phyloP scores from a whole-genome alignment of 2,888 invertebrate genomes.

The Leistus spinibarbis region DNA sequence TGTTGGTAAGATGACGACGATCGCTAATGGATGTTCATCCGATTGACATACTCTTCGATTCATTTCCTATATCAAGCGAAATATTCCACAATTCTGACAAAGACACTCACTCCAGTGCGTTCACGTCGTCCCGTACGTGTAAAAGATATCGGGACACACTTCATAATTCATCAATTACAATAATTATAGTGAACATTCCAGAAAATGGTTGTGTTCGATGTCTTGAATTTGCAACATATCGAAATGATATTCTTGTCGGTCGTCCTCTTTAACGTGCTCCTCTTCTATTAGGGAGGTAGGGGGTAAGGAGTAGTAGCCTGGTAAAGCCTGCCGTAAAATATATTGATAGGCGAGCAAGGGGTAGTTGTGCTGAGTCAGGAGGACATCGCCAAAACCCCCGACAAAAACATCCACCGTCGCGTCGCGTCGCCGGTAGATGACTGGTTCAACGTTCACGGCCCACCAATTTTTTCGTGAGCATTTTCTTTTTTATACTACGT shows the following conservation, averaged over 20 bases:
- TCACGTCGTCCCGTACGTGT: too few relatives aligned
- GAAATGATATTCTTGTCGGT: neutral
- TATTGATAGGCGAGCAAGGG: neutral
- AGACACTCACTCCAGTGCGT: too few relatives aligned
- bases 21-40: neutral
- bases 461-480: conserved; percentile 14
- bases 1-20: neutral
- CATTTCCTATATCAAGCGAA: too few relatives aligned
- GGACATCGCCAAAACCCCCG: neutral
- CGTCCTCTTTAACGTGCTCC: neutral
- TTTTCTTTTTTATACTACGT: neutral
- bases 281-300: neutral
- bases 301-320: too few relatives aligned
- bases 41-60: neutral
- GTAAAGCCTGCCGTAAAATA: conserved; percentile 13
- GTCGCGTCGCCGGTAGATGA: conserved; percentile 5
- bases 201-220: too few relatives aligned
- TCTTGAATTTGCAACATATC: neutral
- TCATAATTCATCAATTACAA: too few relatives aligned
- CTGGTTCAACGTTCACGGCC: conserved; percentile 31
- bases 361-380: conserved; percentile 3
- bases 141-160: too few relatives aligned
- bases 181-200: too few relatives aligned
- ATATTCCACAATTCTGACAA: too few relatives aligned
- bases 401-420: conserved; percentile 13